Evolutionary conservation across 2,113 vertebrate genomes (phyloP).

Genomic region (Tachycineta bicolor): DNA sequence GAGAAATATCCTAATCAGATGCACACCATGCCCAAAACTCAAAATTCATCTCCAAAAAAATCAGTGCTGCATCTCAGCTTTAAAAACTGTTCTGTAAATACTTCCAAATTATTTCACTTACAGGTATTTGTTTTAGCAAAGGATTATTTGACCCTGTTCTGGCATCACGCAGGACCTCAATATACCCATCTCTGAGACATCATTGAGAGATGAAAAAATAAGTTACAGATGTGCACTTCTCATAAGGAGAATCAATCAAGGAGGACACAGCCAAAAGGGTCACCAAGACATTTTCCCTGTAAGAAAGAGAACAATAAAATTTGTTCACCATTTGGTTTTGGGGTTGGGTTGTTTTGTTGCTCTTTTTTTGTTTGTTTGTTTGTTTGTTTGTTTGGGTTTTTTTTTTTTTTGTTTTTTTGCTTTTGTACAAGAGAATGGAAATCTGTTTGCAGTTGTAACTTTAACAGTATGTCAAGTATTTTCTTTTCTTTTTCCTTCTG

Average conservation of each 20-base stretch:
- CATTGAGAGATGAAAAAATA: background rate
- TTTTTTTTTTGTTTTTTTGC: background rate
- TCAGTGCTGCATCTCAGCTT: background rate
- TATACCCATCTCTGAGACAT: background rate
- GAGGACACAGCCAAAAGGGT: background rate
- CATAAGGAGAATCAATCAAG: background rate
- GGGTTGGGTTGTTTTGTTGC: background rate
- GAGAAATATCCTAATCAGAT: background rate
- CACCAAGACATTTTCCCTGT: background rate
- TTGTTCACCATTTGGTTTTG: background rate
- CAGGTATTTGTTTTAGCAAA: background rate
- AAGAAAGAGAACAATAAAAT: background rate
- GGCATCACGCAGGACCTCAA: background rate
- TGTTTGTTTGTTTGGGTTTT: background rate
- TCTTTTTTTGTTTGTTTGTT: no score
- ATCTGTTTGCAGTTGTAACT: constrained; percentile 39
- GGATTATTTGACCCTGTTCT: background rate
- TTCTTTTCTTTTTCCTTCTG: background rate
- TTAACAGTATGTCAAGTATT: constrained; percentile 20
- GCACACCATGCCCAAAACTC: background rate
- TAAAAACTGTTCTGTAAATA: background rate
- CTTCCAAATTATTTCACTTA: background rate
- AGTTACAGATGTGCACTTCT: background rate
- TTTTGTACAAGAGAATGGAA: background rate
- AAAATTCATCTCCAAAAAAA: background rate